Evolutionary conservation across 2,888 invertebrate species (phyloP), one percentile per base, ranked within the genome.

Genomic region (Hirtodrosophila confusa): DNA sequence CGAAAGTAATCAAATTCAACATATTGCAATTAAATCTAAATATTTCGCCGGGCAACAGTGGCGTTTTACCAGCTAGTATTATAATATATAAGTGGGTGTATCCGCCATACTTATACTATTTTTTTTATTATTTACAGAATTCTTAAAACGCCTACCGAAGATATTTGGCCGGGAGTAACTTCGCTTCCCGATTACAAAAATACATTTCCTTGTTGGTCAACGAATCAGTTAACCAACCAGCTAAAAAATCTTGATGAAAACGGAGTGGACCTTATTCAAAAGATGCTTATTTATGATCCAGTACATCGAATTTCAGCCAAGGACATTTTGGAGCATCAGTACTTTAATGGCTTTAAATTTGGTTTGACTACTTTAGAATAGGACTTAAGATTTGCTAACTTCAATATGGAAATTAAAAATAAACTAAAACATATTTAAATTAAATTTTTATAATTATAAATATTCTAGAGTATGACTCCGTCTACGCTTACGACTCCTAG

Each of bases 161-260:
- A 97, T 48, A 95, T 95, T 51, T 98, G 98, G 98, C 98, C 98
- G 0, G 99, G 98, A 0, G 98, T 99, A 0, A 95, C 97, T 0
- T 93, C 95, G 35, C 92, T 99, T 63, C 97, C 97, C 0, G 99
- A 99, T 91, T 99, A 97, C 93, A 99, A 99, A 92, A 94, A 96
- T 0, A 96, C 96, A 17, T 99, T 99, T 92, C 99, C 99, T 1
- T 96, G 96, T 89, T 99, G 99, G 99, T 97, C 95, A 65, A 94
- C 94, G 29, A 96, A 96, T 89, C 96, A 95, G 87, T 93, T 99
- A 45, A 93, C 94, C 36, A 94, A 93, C 67, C 95, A 96, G 89
- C 93, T 94, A 0, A 96, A 96, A 89, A 95, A 95, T 85, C 91
- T 97, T 60, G 95, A 96, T 87, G 93, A 93, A 9, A 92, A 93